Percentiles rank a stretch among this genome's conserved stretches.
Evolutionary conservation across 2,888 invertebrate genomes (phyloP).

Genomic region (Alitta virens): DNA sequence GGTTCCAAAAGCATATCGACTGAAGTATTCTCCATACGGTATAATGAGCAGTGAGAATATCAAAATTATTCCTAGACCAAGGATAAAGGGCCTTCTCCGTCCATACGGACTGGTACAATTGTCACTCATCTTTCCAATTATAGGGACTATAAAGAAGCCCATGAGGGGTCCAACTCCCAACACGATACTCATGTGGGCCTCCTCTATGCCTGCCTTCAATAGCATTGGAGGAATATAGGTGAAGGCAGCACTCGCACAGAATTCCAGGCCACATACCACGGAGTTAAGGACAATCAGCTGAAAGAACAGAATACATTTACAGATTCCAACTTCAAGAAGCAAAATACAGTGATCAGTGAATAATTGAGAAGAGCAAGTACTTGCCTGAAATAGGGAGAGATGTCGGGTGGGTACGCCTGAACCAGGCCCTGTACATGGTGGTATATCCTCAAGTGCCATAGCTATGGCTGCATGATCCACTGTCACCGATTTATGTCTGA

Average conservation of each 20-base stretch:
- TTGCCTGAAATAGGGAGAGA: too few species aligned
- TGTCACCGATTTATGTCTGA: too few species aligned
- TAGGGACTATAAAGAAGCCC: conserved; percentile 56
- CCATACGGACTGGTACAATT: conserved; percentile 53
- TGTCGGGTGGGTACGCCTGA: too few species aligned
- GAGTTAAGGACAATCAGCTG: conserved; percentile 55
- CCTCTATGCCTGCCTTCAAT: conserved; percentile 58
- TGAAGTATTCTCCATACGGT: conserved; percentile 49
- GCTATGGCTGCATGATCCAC: too few species aligned
- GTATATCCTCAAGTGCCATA: too few species aligned
- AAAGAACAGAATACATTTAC: not conserved
- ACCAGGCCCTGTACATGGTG: too few species aligned
- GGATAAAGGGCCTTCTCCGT: conserved; percentile 58
- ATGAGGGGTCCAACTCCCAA: conserved; percentile 58
- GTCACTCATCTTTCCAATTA: conserved; percentile 56
- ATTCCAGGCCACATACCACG: conserved; percentile 59
- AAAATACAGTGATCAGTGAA: too few species aligned
- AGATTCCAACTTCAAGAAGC: too few species aligned
- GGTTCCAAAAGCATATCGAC: conserved; percentile 33
- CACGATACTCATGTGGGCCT: conserved; percentile 57
- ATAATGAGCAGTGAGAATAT: conserved; percentile 55
- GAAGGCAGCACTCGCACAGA: conserved; percentile 59
- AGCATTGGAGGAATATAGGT: conserved; percentile 60
- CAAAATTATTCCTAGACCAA: conserved; percentile 51
- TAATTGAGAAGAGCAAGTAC: too few species aligned